Percentiles rank a stretch among this genome's conserved stretches.
phyloP scores from a whole-genome alignment of 1,140 invertebrate species.

The Diachasmimorpha longicaudata region DNA sequence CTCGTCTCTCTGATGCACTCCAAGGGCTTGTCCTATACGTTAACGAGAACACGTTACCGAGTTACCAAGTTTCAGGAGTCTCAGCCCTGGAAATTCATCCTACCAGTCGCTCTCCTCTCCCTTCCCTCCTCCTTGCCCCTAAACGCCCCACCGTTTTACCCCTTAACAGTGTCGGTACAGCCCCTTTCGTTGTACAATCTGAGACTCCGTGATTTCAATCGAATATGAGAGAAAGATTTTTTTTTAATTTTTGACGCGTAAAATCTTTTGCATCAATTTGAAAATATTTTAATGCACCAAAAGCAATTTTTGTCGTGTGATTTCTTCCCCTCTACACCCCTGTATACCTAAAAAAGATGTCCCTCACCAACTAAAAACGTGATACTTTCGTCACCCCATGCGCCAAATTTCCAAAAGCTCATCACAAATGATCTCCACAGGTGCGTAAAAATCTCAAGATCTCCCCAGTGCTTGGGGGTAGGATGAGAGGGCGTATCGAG shows the following conservation, averaged over 20 bases:
- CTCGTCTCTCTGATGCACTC: conserved; percentile 8
- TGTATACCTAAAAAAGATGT: neutral
- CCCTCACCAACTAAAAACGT: neutral
- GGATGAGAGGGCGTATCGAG: conserved; percentile 19
- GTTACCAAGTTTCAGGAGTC: conserved; percentile 32
- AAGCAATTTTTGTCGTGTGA: too few species aligned
- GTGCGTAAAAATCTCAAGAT: conserved; percentile 26
- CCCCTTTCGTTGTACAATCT: neutral
- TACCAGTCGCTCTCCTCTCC: too few species aligned
- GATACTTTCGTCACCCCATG: neutral
- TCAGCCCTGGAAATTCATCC: neutral
- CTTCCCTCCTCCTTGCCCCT: neutral
- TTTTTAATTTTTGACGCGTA: too few species aligned
- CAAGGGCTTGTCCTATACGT: conserved; percentile 13
- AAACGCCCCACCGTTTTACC: neutral
- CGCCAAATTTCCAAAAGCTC: neutral
- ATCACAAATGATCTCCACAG: conserved; percentile 18
- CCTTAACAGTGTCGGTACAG: neutral
- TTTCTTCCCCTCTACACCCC: too few species aligned
- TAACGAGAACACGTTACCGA: conserved; percentile 35
- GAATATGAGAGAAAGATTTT: too few species aligned
- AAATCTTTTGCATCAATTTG: too few species aligned
- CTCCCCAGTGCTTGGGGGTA: conserved; percentile 7
- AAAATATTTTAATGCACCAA: too few species aligned
- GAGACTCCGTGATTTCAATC: neutral